Evolutionary conservation across 2,797 vertebrate genomes (phyloP), one percentile per base, ranked within the genome.

Genomic region (Lacerta viridis): DNA sequence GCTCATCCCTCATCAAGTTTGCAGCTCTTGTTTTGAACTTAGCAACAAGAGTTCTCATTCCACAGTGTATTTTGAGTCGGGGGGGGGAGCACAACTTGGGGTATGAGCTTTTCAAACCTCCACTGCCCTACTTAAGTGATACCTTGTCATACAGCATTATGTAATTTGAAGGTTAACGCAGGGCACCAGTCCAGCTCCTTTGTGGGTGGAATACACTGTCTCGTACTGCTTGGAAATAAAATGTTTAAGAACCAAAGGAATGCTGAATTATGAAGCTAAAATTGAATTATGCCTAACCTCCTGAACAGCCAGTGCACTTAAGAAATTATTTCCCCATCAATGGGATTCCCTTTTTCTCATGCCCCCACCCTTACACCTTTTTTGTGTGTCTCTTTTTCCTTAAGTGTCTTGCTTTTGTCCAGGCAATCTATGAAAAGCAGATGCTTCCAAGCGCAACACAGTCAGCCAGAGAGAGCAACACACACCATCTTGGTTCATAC

Each of bases 241-340:
- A 10, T 69, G 87, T 41, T 59, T 10, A 83, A 2, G 39, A 55
- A 82, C 55, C 64, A 41, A 78, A 88, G 23, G 71, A 25, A 7
- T 46, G 23, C 50, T 92, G 27, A 91, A 81, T 91, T 90, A 87
- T 69, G 80, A 88, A 94, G 82, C 29, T 36, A 41, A 93, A 85
- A 25, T 1, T 85, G 86, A 75, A 77, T 90, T 92, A 92, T 75
- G 87, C 69, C 27, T 91, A 79, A 89, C 43, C 10, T 90, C 91
- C 43, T 5, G 59, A 81, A 59, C 2, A 83, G 82, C 39, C 90
- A 87, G 27, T 83, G 61, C 79, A 88, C 68, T 93, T 93, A 84
- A 90, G 79, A 68, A 93, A 74, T 85, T 2, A 36, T 89, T 87
- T 87, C 84, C 64, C 66, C 76, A 25, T 91, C 4, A 0, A 27